A percentile compares a stretch with the other conserved stretches of the same genome.
These are phyloP conservation scores for Palythoa heliodiscus DNA, from an alignment of 92 coral and sea anemone genomes.

Conservation along the genomic window DNA sequence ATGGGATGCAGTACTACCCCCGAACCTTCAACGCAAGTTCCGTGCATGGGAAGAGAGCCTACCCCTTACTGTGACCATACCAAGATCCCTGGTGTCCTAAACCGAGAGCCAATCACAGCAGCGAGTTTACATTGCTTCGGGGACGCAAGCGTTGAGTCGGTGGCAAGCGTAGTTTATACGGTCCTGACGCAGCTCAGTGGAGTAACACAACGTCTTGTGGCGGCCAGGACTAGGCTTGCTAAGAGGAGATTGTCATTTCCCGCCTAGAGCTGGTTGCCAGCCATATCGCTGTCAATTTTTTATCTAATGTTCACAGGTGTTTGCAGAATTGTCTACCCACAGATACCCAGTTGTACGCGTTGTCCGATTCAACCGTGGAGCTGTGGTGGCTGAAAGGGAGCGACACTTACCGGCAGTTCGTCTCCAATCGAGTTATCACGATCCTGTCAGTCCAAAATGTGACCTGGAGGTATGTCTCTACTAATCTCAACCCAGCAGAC, in stretches of 20 bases:
- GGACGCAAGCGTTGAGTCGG: not conserved
- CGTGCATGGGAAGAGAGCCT: not conserved
- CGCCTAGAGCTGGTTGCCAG: not conserved
- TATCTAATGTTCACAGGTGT: conserved; percentile 2
- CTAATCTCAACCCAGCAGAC: conserved; percentile 44
- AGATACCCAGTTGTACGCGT: not conserved
- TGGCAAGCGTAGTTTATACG: not conserved
- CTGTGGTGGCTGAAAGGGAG: not conserved
- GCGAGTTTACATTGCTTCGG: too few relatives aligned
- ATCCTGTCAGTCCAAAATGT: conserved; percentile 13
- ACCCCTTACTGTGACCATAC: too few relatives aligned
- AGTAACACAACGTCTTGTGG: too few relatives aligned
- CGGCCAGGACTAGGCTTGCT: too few relatives aligned
- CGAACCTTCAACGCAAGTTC: not conserved
- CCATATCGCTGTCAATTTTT: not conserved
- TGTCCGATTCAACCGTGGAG: not conserved
- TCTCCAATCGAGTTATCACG: conserved; percentile 22
- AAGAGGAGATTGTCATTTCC: too few relatives aligned
- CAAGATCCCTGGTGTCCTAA: not conserved
- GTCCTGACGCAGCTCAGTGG: not conserved
- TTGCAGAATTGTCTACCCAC: too few relatives aligned
- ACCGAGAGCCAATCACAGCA: not conserved
- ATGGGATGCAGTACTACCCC: not conserved
- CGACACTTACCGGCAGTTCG: not conserved
- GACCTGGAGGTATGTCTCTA: conserved; percentile 35